These are phyloP conservation scores for Conomelus anceps DNA, from an alignment of 2,888 invertebrate genomes.

Conservation along the genomic window DNA sequence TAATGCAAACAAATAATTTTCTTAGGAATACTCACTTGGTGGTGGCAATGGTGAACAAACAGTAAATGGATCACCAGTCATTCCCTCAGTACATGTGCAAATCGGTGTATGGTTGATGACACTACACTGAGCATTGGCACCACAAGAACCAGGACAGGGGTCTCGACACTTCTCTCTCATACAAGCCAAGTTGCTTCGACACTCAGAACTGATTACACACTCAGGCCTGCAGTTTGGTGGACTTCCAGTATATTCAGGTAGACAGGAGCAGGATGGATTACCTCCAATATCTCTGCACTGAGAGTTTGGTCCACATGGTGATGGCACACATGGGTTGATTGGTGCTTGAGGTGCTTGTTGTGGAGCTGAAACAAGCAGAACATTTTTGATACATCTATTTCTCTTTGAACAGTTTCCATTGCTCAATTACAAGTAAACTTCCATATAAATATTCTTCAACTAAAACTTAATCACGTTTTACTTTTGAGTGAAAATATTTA, in stretches of 20 bases:
- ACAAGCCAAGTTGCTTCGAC: slow-evolving; percentile 45
- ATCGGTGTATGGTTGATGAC: slow-evolving; percentile 70
- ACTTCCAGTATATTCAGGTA: slow-evolving; percentile 63
- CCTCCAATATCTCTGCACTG: slow-evolving; percentile 62
- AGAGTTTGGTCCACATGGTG: slow-evolving; percentile 72
- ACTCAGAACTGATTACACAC: slow-evolving; percentile 45
- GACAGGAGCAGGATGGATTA: slow-evolving; percentile 54
- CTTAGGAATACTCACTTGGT: slow-evolving; percentile 38
- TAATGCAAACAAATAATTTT: neutral
- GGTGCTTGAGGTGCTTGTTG: slow-evolving; percentile 29
- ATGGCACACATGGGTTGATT: slow-evolving; percentile 55
- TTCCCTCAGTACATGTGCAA: slow-evolving; percentile 67
- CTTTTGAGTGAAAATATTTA: no score
- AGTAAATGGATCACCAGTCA: slow-evolving; percentile 67
- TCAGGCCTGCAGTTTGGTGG: slow-evolving; percentile 49
- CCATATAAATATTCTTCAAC: no score
- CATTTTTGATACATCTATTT: neutral
- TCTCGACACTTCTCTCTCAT: slow-evolving; percentile 46
- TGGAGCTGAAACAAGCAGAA: slow-evolving; percentile 17
- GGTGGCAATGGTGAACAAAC: slow-evolving; percentile 54
- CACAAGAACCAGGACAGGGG: slow-evolving; percentile 57
- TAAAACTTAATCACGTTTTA: no score
- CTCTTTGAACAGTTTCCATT: neutral
- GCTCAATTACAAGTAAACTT: no score
- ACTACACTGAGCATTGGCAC: slow-evolving; percentile 63